Evolutionary conservation across 2,888 invertebrate species (phyloP), one percentile per base, ranked within the genome.

Genomic region (Clanis bilineata): DNA sequence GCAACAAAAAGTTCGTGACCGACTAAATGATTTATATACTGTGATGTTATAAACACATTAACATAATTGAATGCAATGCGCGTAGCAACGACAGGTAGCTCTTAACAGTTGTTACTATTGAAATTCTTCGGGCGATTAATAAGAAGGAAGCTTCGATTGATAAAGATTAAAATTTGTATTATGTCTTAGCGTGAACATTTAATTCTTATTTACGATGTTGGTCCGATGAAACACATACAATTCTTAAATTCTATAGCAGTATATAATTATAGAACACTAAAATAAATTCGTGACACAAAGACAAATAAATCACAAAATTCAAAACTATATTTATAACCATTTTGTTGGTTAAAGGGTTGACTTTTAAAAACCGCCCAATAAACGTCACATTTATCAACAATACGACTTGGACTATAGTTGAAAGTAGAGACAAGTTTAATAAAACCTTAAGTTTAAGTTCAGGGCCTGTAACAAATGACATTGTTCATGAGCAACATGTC

Each of bases 61-160:
- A 10, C 63, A 67, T 68, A 69, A 67, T 65, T 60, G 58, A 63
- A 69, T 66, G 66, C 65, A 56, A 56, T 28, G 55, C 56, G 59
- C 67, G 64, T 63, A 59, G 61, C 62, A 59, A 61, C 61, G 45
- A 64, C 28, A 21, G 57, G 58, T 62, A 68, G 67, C 68, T 63
- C 58, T 56, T 60, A 65, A 70, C 60, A 57, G 56, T 59, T 47
- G 57, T 57, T 62, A 32, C 23, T 58, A 61, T 65, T 65, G 38
- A 65, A 61, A 70, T 70, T 63, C 64, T 64, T 64, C 60, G 56
- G 55, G 51, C 61, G 59, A 64, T 43, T 51, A 41, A 64, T 32
- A 28, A 32, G 32, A 3, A 36, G 32, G 32, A 18, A 32, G 28
- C 5, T 18, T 51, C 32, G 1, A 9, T 18, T 41, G 18, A 41